Conservation (phyloP, 2,797 vertebrate species). For the Cyprinodon diabolis region DNA sequence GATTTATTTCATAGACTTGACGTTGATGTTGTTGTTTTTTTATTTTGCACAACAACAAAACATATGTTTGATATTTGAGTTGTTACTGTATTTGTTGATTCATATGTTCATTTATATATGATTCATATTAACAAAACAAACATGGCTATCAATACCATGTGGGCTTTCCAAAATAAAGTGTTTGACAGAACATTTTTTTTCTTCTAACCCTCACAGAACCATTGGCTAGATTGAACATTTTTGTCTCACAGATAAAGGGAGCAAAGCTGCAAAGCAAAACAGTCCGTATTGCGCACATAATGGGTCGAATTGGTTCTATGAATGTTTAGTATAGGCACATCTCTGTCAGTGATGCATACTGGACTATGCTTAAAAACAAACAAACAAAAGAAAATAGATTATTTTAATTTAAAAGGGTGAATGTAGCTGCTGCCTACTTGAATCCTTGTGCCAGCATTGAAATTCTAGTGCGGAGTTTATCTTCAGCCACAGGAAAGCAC, state of each 20-base stretch:
- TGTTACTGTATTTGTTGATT: not conserved
- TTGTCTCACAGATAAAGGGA: too few species aligned
- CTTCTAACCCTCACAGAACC: not conserved
- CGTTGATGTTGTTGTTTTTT: not conserved
- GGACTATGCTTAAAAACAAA: not conserved
- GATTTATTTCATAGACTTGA: not conserved
- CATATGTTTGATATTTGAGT: not conserved
- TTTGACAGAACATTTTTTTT: not conserved
- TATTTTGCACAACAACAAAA: not conserved
- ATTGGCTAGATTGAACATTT: not conserved
- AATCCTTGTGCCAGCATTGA: slow-evolving; percentile 38
- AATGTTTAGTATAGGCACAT: not conserved
- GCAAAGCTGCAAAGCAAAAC: too few species aligned
- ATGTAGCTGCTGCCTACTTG: not conserved
- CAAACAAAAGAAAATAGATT: not conserved
- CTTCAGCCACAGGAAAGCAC: slow-evolving; percentile 31
- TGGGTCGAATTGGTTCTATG: not conserved
- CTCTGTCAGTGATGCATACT: not conserved
- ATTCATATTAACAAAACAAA: not conserved
- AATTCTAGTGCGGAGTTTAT: slow-evolving; percentile 61
- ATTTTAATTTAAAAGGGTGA: not conserved
- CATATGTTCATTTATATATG: not conserved
- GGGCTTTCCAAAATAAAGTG: not conserved
- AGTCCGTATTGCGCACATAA: too few species aligned
- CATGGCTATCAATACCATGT: not conserved